Percentiles rank a stretch among this genome's conserved stretches.
Conservation (phyloP, 2,888 invertebrate genomes). For the Empis livida region DNA sequence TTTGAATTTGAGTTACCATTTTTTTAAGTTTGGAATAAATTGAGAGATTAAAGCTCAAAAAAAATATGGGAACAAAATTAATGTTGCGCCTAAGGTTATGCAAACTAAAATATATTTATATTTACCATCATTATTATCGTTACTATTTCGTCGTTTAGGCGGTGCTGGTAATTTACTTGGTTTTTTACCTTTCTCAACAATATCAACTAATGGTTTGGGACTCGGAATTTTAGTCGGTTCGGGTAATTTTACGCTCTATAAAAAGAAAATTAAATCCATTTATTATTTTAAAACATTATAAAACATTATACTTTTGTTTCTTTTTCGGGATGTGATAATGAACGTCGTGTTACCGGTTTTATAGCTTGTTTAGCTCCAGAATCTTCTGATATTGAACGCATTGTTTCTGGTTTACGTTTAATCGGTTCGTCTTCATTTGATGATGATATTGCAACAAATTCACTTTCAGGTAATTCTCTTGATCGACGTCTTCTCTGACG, state of each 20-base stretch:
- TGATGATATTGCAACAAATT: constrained; percentile 4
- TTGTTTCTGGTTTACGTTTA: constrained; percentile 29
- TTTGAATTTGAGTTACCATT: too few relatives aligned
- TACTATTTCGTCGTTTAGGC: constrained; percentile 24
- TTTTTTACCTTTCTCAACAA: constrained; percentile 27
- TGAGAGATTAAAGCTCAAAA: too few relatives aligned
- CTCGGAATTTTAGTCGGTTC: constrained; percentile 31
- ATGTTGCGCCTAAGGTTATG: too few relatives aligned
- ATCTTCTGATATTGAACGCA: constrained; percentile 34
- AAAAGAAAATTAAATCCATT: constrained; percentile 1
- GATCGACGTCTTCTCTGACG: constrained; percentile 13
- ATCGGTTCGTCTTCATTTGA: background rate
- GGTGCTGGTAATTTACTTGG: constrained; percentile 26
- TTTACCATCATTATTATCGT: constrained; percentile 19
- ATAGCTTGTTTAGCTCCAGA: constrained; percentile 24
- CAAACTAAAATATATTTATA: background rate
- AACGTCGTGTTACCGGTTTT: constrained; percentile 31
- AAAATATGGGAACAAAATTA: too few relatives aligned
- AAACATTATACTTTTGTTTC: constrained; percentile 23
- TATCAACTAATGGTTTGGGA: constrained; percentile 29
- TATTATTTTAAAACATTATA: too few relatives aligned
- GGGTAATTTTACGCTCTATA: constrained; percentile 23
- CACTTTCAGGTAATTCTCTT: constrained; percentile 12
- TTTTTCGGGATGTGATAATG: constrained; percentile 34
- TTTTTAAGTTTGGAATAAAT: too few relatives aligned